phyloP scores from a whole-genome alignment of 2,888 invertebrate species.

The Tachina lurida region DNA sequence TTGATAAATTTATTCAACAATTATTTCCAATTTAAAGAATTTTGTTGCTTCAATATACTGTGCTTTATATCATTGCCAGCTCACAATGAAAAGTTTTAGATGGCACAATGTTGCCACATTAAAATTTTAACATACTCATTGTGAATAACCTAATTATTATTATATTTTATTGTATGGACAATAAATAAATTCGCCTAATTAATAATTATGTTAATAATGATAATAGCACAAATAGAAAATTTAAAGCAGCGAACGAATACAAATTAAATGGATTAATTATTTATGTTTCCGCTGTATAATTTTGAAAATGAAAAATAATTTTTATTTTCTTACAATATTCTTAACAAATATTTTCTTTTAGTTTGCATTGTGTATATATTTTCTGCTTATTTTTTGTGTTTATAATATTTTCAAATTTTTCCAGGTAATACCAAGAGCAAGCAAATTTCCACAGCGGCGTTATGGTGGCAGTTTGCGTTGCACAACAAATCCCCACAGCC shows the following conservation, averaged over 20 bases:
- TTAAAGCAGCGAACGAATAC: neutral
- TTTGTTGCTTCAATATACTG: no score
- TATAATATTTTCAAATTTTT: slow-evolving; percentile 42
- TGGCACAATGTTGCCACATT: no score
- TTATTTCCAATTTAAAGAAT: no score
- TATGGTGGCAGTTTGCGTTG: slow-evolving; percentile 81
- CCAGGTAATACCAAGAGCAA: slow-evolving; percentile 80
- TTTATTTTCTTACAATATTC: slow-evolving; percentile 20
- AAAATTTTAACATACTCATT: no score
- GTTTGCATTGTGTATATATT: neutral
- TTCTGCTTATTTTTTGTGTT: neutral
- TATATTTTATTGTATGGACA: no score
- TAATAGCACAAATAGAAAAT: no score
- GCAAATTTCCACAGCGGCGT: slow-evolving; percentile 78
- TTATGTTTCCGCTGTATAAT: slow-evolving; percentile 7
- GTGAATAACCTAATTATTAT: no score
- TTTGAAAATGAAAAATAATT: slow-evolving; percentile 2
- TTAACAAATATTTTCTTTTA: neutral
- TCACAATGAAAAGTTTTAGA: no score
- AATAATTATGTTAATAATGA: no score
- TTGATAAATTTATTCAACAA: no score
- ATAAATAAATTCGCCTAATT: no score
- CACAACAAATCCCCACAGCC: slow-evolving; percentile 69
- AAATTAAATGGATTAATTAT: neutral
- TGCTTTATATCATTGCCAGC: no score